phyloP scores from a whole-genome alignment of 2,888 invertebrate genomes.

The Heliconius aoede region DNA sequence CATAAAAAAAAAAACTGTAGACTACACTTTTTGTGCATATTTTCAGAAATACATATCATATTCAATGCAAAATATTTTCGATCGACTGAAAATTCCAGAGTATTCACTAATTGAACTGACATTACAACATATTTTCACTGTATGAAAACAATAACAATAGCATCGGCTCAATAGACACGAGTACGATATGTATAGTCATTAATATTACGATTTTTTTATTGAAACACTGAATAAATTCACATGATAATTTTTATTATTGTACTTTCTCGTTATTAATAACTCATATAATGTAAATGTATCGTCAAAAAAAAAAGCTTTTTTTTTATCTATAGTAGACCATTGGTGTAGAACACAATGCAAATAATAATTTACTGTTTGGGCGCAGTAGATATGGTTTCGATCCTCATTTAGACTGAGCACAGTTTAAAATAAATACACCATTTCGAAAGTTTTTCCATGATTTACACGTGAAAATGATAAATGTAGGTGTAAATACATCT shows the following conservation, averaged over 20 bases:
- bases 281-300: neutral
- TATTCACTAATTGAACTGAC: slow-evolving; percentile 24
- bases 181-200: slow-evolving; percentile 3
- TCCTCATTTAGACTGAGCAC: no score
- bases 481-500: no score
- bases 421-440: no score
- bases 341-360: neutral
- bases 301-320: neutral
- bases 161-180: slow-evolving; percentile 27
- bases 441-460: no score
- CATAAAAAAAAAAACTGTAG: neutral
- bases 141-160: slow-evolving; percentile 27
- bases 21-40: neutral
- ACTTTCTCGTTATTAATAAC: slow-evolving; percentile 11
- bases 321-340: neutral
- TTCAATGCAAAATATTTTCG: neutral
- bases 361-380: neutral
- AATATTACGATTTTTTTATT: slow-evolving; percentile 14
- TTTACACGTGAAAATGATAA: no score
- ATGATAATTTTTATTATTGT: slow-evolving; percentile 8
- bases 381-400: no score
- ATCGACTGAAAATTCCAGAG: neutral
- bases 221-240: slow-evolving; percentile 13
- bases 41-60: neutral
- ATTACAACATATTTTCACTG: slow-evolving; percentile 11